Evolutionary conservation across 30 jellyfish, hydroid and myxozoan species (phyloP).

Genomic region (Hydra vulgaris): DNA sequence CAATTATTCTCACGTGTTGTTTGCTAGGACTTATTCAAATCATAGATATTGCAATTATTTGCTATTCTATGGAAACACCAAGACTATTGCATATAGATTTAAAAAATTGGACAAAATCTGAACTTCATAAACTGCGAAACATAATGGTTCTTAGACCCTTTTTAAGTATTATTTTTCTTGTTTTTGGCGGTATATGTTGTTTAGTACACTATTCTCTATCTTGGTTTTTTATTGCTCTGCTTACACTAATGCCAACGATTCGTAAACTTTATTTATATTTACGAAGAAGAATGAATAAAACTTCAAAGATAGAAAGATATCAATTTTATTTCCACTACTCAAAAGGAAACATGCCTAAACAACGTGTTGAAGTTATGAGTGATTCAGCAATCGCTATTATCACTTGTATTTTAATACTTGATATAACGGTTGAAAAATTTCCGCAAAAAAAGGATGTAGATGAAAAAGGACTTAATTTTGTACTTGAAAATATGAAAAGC

Average conservation of each 20-base stretch:
- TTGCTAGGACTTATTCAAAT: not conserved
- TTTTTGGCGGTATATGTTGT: conserved; percentile 3
- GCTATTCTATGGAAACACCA: conserved; percentile 13
- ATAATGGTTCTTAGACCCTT: conserved; percentile 2
- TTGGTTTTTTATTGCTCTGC: conserved; percentile 13
- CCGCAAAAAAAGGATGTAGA: not conserved
- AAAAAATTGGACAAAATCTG: conserved; percentile 6
- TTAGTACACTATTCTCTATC: conserved; percentile 4
- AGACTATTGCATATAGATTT: conserved; percentile 21
- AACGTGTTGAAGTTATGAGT: conserved; percentile 22
- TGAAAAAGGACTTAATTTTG: not conserved
- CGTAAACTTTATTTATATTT: conserved; percentile 3
- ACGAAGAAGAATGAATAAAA: not conserved
- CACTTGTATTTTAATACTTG: conserved; percentile 19
- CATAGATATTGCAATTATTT: not conserved
- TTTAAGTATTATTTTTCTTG: not conserved
- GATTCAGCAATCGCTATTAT: conserved; percentile 33
- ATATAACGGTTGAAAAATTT: conserved; percentile 20
- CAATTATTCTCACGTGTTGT: conserved; percentile 2
- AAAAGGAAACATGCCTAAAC: conserved; percentile 19
- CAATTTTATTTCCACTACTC: conserved; percentile 3
- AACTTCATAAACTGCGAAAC: not conserved
- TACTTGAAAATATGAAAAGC: conserved; percentile 5
- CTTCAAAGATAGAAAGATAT: not conserved
- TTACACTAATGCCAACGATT: conserved; percentile 1